These are phyloP conservation scores for Papilio aristodemus DNA, from an alignment of 1,140 invertebrate genomes.

Conservation along the genomic window DNA sequence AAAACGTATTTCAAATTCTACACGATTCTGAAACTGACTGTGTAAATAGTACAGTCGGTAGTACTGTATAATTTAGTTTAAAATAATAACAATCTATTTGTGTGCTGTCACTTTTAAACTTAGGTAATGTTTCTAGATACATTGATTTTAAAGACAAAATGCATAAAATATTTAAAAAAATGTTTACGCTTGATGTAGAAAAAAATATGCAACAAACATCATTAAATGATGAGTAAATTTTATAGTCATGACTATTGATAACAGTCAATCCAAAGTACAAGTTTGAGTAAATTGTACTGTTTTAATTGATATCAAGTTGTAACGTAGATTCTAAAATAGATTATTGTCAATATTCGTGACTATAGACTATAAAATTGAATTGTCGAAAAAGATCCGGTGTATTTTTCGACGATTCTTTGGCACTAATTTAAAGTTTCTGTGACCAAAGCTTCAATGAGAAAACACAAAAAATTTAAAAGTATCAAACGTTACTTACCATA, in stretches of 20 bases:
- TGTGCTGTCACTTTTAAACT: neutral
- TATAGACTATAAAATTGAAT: neutral
- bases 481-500: neutral
- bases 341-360: neutral
- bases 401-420: neutral
- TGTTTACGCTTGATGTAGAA: conserved; percentile 24
- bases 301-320: conserved; percentile 17
- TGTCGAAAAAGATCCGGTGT: neutral
- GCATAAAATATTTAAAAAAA: conserved; percentile 22
- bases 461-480: neutral
- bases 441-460: no score
- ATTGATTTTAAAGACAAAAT: conserved; percentile 23
- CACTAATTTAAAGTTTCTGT: neutral
- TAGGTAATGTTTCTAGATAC: conserved; percentile 9
- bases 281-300: conserved; percentile 1
- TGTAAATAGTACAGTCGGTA: no score
- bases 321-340: neutral
- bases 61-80: neutral
- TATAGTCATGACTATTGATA: conserved; percentile 24
- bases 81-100: neutral
- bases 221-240: conserved; percentile 27
- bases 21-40: neutral
- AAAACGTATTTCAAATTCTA: conserved; percentile 4
- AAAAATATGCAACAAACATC: conserved; percentile 8
- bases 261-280: neutral